phyloP scores from a whole-genome alignment of 2,797 vertebrate genomes.

The Hipposideros larvatus region DNA sequence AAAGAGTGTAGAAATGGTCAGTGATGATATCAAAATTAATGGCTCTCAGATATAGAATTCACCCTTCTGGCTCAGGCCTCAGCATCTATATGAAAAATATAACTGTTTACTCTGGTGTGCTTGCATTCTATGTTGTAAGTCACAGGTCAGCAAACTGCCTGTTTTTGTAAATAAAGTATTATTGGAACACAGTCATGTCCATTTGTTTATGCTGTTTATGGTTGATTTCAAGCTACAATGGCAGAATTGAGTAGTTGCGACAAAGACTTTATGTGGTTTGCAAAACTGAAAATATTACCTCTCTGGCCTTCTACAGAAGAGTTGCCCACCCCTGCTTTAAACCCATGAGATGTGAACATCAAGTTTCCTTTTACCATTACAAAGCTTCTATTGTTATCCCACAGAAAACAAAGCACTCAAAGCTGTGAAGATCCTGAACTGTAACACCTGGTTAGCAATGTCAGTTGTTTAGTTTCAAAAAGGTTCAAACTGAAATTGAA shows the following conservation, averaged over 20 bases:
- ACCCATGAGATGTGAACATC: background rate
- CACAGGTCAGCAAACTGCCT: background rate
- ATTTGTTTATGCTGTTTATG: background rate
- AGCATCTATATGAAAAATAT: background rate
- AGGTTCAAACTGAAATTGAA: conserved; percentile 65
- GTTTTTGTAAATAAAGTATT: background rate
- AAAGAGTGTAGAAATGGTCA: background rate
- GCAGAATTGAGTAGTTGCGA: background rate
- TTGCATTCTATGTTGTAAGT: background rate
- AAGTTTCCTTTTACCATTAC: conserved; percentile 31
- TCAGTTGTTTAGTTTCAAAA: conserved; percentile 46
- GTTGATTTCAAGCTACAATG: background rate
- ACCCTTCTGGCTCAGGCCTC: background rate
- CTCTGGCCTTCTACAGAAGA: background rate
- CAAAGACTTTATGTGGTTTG: background rate
- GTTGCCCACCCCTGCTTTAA: conserved; percentile 4
- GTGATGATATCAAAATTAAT: background rate
- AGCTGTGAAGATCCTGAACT: conserved; percentile 38
- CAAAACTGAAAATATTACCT: conserved; percentile 31
- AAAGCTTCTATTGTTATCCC: conserved; percentile 36
- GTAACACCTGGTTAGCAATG: conserved; percentile 39
- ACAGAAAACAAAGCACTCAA: conserved; percentile 41
- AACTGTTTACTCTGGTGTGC: background rate
- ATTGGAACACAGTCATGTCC: background rate
- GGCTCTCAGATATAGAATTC: background rate